phyloP scores from a whole-genome alignment of 2,888 invertebrate species.

The Caenorhabditis sp. region DNA sequence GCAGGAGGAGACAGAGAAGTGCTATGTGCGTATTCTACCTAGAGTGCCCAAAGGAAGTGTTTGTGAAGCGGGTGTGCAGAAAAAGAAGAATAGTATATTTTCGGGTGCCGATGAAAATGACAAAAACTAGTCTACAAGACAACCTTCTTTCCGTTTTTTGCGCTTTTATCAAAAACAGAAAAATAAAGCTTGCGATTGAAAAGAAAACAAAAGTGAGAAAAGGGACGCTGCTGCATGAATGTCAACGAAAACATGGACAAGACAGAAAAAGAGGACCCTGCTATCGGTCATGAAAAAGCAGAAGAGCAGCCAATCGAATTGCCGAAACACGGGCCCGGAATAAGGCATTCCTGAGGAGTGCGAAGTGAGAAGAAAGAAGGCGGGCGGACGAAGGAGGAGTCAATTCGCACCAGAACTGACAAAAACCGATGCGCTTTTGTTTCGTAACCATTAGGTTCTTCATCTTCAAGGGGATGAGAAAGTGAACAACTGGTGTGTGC shows the following conservation, averaged over 20 bases:
- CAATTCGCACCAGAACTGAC: slow-evolving; percentile 12
- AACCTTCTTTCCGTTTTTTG: slow-evolving; percentile 31
- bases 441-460: slow-evolving; percentile 28
- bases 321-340: slow-evolving; percentile 35
- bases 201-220: slow-evolving; percentile 40
- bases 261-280: slow-evolving; percentile 37
- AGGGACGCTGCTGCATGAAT: slow-evolving; percentile 27
- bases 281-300: slow-evolving; percentile 59
- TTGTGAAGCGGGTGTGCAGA: slow-evolving; percentile 16
- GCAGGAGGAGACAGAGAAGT: not conserved
- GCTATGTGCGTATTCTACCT: slow-evolving; percentile 1
- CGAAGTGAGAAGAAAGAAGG: slow-evolving; percentile 5
- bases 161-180: slow-evolving; percentile 33
- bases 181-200: too few species aligned
- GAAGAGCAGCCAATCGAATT: slow-evolving; percentile 60
- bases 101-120: slow-evolving; percentile 8
- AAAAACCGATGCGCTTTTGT: slow-evolving; percentile 28
- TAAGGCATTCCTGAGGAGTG: slow-evolving; percentile 9
- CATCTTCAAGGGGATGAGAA: not conserved
- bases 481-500: slow-evolving; percentile 46
- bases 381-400: slow-evolving; percentile 13
- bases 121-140: not conserved
- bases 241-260: slow-evolving; percentile 54
- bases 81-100: slow-evolving; percentile 24
- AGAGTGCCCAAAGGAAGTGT: slow-evolving; percentile 17